Conservation (phyloP, 2,113 vertebrate genomes). For the Hypomesus transpacificus region DNA sequence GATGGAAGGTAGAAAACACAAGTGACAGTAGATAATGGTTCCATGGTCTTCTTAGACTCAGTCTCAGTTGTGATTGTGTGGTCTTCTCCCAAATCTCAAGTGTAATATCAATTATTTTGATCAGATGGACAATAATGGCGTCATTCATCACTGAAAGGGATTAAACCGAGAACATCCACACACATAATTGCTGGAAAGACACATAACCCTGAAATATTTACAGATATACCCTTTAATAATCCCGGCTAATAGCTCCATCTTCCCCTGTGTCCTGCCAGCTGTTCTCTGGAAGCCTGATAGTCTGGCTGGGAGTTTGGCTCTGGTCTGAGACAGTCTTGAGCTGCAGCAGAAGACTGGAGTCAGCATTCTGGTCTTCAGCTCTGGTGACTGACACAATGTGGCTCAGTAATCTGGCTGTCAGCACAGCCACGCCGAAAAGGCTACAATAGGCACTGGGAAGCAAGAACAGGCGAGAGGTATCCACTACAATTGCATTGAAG, state of each 20-base stretch:
- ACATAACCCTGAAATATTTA: conserved; percentile 3
- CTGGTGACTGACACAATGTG: background rate
- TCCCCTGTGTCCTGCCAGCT: conserved; percentile 8
- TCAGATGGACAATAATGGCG: background rate
- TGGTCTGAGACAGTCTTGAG: conserved; percentile 7
- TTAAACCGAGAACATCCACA: conserved; percentile 2
- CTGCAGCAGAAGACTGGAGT: background rate
- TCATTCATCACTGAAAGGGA: conserved; percentile 13
- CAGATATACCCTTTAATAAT: no score
- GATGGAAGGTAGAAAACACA: no score
- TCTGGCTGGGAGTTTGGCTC: conserved; percentile 3
- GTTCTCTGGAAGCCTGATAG: conserved; percentile 7
- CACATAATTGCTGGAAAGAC: background rate
- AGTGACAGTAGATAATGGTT: no score
- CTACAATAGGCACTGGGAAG: no score
- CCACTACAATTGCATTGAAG: no score
- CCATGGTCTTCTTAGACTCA: no score
- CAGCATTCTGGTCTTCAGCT: background rate
- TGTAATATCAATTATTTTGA: background rate
- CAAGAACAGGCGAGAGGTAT: no score
- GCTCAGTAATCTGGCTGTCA: background rate
- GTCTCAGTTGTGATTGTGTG: no score
- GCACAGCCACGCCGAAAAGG: background rate
- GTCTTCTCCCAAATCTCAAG: no score
- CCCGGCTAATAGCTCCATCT: no score